Conservation (phyloP, 2,888 invertebrate genomes). For the Lasioglossum zephyrum region DNA sequence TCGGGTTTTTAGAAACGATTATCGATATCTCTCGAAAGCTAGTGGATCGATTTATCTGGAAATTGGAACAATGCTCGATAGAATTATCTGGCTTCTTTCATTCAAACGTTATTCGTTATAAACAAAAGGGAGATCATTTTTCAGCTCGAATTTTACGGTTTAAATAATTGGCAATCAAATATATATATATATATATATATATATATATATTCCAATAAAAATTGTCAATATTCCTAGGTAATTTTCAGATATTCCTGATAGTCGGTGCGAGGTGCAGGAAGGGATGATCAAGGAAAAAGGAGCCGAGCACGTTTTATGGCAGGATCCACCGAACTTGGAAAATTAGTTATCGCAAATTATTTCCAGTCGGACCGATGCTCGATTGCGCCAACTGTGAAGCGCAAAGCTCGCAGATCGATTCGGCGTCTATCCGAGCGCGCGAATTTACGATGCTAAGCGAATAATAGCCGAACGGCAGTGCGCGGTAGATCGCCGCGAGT, state of each 20-base stretch:
- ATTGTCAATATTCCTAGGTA: neutral
- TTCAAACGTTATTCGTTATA: neutral
- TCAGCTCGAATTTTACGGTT: neutral
- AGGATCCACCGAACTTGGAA: neutral
- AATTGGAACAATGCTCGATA: neutral
- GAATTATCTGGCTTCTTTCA: neutral
- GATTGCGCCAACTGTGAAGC: neutral
- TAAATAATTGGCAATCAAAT: neutral
- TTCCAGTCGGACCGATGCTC: neutral
- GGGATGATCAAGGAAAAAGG: neutral
- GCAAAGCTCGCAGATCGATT: neutral
- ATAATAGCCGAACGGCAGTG: conserved; percentile 32
- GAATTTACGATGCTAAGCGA: conserved; percentile 33
- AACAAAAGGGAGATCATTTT: neutral
- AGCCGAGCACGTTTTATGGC: neutral
- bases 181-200: too few species aligned
- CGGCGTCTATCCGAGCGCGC: conserved; percentile 12
- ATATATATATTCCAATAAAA: neutral
- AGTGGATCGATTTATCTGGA: neutral
- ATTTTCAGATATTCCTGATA: neutral
- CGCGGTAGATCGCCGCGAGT: conserved; percentile 16
- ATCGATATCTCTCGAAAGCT: neutral
- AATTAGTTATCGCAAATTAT: neutral
- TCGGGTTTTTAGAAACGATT: neutral
- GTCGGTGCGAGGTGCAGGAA: too few species aligned